phyloP scores from a whole-genome alignment of 1,140 invertebrate genomes.

The Drosophila bocki region DNA sequence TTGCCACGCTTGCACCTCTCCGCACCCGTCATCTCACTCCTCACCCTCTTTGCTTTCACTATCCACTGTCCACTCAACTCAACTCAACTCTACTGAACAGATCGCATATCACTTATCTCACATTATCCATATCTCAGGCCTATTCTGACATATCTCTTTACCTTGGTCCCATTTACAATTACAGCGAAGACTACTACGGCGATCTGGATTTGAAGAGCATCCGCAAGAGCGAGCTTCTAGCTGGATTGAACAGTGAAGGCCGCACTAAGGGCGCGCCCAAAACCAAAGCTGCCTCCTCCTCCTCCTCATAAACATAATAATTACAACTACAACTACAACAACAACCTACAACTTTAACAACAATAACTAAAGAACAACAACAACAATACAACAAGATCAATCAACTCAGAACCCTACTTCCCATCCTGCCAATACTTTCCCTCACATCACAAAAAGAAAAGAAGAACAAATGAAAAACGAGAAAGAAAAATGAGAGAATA shows the following conservation, averaged over 20 bases:
- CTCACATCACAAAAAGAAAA: constrained; percentile 62
- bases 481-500: constrained; percentile 37
- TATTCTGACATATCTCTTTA: constrained; percentile 81
- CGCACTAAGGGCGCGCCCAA: constrained; percentile 81
- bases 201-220: constrained; percentile 96
- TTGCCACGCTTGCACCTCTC: constrained; percentile 61
- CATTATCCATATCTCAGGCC: constrained; percentile 69
- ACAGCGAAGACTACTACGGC: constrained; percentile 98
- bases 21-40: constrained; percentile 18
- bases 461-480: neutral
- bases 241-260: constrained; percentile 90
- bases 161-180: constrained; percentile 85
- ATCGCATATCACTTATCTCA: constrained; percentile 36
- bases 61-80: constrained; percentile 22
- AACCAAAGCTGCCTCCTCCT: constrained; percentile 84
- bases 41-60: constrained; percentile 24
- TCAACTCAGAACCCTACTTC: constrained; percentile 61
- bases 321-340: constrained; percentile 48
- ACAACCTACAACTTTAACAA: constrained; percentile 61
- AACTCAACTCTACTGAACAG: constrained; percentile 1
- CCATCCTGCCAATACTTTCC: constrained; percentile 37
- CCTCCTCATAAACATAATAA: constrained; percentile 83
- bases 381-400: constrained; percentile 73
- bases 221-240: constrained; percentile 94
- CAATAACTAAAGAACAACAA: constrained; percentile 59